These are phyloP conservation scores for Chaenodraco wilsoni DNA, from an alignment of 2,797 vertebrate genomes.

Conservation along the genomic window DNA sequence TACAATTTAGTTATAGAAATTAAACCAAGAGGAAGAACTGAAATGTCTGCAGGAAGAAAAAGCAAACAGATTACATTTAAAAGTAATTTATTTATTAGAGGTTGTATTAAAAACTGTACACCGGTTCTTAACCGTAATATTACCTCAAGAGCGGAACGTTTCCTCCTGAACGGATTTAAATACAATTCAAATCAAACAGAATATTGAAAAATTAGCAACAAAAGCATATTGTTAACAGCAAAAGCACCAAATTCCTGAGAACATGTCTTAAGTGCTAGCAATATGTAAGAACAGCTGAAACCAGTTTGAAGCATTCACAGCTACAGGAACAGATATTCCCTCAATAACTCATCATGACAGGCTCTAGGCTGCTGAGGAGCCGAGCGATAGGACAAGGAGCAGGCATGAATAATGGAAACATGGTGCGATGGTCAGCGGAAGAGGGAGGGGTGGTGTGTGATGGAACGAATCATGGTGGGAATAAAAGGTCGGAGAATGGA, in stretches of 20 bases:
- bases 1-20: slow-evolving; percentile 13
- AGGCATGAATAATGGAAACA: slow-evolving; percentile 64
- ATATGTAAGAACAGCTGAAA: slow-evolving; percentile 40
- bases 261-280: slow-evolving; percentile 8
- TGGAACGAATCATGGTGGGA: slow-evolving; percentile 46
- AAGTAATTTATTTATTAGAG: not conserved
- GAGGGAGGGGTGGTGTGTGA: slow-evolving; percentile 39
- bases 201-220: not conserved
- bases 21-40: slow-evolving; percentile 19
- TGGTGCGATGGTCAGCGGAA: slow-evolving; percentile 48
- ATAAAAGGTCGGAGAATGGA: slow-evolving; percentile 29
- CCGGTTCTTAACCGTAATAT: not conserved
- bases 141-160: not conserved
- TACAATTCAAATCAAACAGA: not conserved
- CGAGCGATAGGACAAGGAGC: slow-evolving; percentile 33
- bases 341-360: slow-evolving; percentile 58
- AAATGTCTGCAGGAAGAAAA: slow-evolving; percentile 11
- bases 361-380: slow-evolving; percentile 44
- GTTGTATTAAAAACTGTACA: not conserved
- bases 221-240: not conserved
- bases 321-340: slow-evolving; percentile 22
- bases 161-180: slow-evolving; percentile 5
- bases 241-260: not conserved
- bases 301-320: slow-evolving; percentile 34
- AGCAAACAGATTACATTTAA: slow-evolving; percentile 1